Evolutionary conservation across 92 coral and sea anemone genomes (phyloP).

Genomic region (Palythoa heliodiscus): DNA sequence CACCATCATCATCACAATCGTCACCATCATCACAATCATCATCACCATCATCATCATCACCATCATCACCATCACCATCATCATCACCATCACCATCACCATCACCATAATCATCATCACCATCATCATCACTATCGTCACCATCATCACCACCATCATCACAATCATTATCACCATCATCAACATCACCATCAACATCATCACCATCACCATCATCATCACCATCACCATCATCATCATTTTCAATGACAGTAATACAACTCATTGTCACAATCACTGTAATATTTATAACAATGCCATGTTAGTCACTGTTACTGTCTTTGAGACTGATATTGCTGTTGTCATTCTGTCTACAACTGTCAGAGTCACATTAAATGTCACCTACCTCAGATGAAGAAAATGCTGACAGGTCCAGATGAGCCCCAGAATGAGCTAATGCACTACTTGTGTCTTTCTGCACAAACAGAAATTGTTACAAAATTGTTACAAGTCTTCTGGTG

Average conservation of each 20-base stretch:
- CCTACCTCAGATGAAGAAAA: slow-evolving; percentile 96
- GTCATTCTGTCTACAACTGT: background rate
- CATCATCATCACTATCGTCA: too few relatives aligned
- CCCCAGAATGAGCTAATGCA: slow-evolving; percentile 96
- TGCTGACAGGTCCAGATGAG: slow-evolving; percentile 95
- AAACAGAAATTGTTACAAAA: background rate
- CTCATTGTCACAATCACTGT: background rate
- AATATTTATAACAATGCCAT: too few relatives aligned
- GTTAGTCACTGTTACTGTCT: background rate
- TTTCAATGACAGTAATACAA: too few relatives aligned
- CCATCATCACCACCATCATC: too few relatives aligned
- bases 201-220: background rate
- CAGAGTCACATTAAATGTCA: background rate
- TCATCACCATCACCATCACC: background rate
- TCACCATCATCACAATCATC: too few relatives aligned
- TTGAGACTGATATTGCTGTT: background rate
- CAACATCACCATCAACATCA: background rate
- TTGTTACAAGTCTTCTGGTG: background rate
- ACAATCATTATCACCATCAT: background rate
- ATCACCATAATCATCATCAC: background rate
- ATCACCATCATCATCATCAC: background rate
- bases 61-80: background rate
- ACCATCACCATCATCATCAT: background rate
- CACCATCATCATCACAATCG: background rate
- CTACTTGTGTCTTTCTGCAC: slow-evolving; percentile 96